These are phyloP conservation scores for Dusona sp. DNA, from an alignment of 2,888 invertebrate species.

Conservation along the genomic window DNA sequence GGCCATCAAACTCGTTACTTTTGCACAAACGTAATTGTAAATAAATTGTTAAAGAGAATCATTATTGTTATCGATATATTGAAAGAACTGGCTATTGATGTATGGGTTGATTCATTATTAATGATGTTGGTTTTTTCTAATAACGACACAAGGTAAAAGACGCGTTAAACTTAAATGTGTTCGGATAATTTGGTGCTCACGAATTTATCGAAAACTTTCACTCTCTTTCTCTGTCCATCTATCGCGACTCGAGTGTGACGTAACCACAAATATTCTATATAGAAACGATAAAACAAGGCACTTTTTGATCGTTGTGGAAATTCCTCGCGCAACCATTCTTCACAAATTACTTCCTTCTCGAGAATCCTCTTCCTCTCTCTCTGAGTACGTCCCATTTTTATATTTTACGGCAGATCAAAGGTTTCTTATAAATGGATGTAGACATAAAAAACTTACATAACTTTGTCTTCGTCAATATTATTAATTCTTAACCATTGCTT, in stretches of 20 bases:
- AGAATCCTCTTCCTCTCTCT: conserved; percentile 17
- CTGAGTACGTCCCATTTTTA: not conserved
- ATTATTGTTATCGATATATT: not conserved
- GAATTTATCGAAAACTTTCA: conserved; percentile 63
- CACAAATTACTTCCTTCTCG: conserved; percentile 31
- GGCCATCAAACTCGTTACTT: not conserved
- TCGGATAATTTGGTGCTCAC: conserved; percentile 48
- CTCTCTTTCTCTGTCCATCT: conserved; percentile 31
- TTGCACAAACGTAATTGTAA: not conserved
- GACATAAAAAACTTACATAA: not conserved
- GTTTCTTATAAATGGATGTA: not conserved
- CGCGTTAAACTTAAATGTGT: not conserved
- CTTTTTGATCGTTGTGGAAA: conserved; percentile 29
- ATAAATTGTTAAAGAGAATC: not conserved
- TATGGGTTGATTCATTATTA: not conserved
- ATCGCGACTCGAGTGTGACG: not conserved
- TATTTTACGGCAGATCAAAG: not conserved
- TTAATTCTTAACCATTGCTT: not conserved
- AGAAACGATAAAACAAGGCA: conserved; percentile 3
- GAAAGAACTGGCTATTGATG: not conserved
- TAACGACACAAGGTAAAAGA: not conserved
- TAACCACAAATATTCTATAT: conserved; percentile 24
- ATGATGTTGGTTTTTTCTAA: not conserved
- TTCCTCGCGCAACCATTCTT: conserved; percentile 8
- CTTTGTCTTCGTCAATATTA: not conserved